A percentile compares a stretch with the other conserved stretches of the same genome.
Conservation (phyloP, 2,113 vertebrate species). For the Malaclemys terrapin region DNA sequence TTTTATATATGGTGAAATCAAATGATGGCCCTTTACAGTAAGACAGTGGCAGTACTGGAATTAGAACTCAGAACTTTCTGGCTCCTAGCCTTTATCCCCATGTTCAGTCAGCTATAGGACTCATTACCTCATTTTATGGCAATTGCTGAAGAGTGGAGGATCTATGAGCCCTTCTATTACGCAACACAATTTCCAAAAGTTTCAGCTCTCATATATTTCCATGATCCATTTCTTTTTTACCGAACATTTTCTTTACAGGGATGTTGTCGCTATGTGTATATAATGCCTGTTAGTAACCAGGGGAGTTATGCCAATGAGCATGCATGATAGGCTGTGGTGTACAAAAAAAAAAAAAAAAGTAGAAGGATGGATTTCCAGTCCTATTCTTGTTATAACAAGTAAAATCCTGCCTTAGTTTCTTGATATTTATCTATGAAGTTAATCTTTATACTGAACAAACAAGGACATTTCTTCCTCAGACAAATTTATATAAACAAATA, state of each 20-base stretch:
- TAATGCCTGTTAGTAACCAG: no score
- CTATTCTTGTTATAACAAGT: neutral
- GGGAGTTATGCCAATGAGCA: no score
- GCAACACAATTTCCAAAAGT: neutral
- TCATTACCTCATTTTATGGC: neutral
- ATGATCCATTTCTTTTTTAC: neutral
- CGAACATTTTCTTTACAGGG: no score
- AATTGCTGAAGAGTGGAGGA: neutral
- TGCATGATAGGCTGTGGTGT: no score
- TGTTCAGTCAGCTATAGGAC: neutral
- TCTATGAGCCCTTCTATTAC: neutral
- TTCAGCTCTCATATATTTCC: rapidly evolving
- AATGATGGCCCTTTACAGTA: neutral
- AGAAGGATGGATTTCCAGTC: neutral
- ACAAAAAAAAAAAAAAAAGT: no score
- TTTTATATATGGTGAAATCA: neutral
- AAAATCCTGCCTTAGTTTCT: neutral
- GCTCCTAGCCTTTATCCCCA: neutral
- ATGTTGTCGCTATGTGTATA: no score
- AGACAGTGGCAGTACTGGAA: neutral
- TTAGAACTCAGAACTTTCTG: neutral
- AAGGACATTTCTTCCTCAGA: conserved; percentile 32
- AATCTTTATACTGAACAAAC: neutral
- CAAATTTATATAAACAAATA: neutral
- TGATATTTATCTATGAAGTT: neutral